phyloP scores from a whole-genome alignment of 1,140 invertebrate genomes.

The Whitmania pigra region DNA sequence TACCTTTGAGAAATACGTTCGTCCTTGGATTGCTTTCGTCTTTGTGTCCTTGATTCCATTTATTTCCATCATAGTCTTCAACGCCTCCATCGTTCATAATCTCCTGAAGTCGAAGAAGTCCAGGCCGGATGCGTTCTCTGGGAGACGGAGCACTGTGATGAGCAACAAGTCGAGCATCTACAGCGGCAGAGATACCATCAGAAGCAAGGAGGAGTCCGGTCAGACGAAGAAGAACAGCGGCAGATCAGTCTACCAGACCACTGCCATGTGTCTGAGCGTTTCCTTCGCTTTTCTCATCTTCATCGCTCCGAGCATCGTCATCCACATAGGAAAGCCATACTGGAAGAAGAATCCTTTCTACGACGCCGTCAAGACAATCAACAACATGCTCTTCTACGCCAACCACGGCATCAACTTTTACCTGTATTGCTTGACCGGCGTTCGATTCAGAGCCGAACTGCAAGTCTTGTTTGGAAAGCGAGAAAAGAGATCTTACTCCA shows the following conservation, averaged over 20 bases:
- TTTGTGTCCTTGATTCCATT: slow-evolving; percentile 21
- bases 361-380: slow-evolving; percentile 20
- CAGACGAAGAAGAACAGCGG: slow-evolving; percentile 8
- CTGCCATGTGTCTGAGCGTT: slow-evolving; percentile 23
- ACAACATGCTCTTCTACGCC: slow-evolving; percentile 22
- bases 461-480: background rate
- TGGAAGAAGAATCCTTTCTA: slow-evolving; percentile 19
- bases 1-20: slow-evolving; percentile 20
- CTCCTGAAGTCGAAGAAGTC: slow-evolving; percentile 5
- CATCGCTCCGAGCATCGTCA: slow-evolving; percentile 22
- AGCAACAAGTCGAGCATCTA: background rate
- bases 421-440: slow-evolving; percentile 27
- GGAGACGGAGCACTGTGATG: background rate
- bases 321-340: slow-evolving; percentile 23
- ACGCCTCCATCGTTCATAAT: slow-evolving; percentile 17
- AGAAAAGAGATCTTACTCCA: background rate
- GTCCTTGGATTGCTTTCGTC: slow-evolving; percentile 24
- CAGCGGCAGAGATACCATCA: background rate
- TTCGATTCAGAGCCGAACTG: slow-evolving; percentile 27
- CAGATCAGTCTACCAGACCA: slow-evolving; percentile 19
- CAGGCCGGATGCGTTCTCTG: background rate
- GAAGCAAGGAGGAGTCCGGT: background rate
- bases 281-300: slow-evolving; percentile 25
- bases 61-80: slow-evolving; percentile 19
- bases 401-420: slow-evolving; percentile 30